Base-by-base conservation (phyloP, 2,113 vertebrate genomes). In the Bostrychus sinensis region DNA sequence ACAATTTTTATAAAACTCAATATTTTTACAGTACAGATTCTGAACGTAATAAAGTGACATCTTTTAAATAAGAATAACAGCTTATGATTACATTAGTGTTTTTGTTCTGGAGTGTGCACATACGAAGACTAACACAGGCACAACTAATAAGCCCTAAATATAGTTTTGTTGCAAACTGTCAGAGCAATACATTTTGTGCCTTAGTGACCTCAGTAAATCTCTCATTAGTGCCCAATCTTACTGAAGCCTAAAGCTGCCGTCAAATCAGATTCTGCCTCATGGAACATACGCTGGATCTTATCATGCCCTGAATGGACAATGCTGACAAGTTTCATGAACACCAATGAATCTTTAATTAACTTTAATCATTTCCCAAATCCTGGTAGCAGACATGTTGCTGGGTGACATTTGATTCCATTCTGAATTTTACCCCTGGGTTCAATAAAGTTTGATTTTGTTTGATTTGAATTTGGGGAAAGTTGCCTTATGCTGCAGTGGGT, bases 181-280 rank as follows among this genome's bases (percentile, higher is more conserved):
- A 28, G 11, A 16, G n/a, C 19, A 23, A 22, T 41, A n/a, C 30
- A 62, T n/a, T 63, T 58, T 41, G 23, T 34, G 45, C 50, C 38
- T 39, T 56, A 39, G 41, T 64, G 43, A 36, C 56, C 13, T 50
- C 20, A n/a, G 48, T 14, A 57, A 17, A 64, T 42, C 17, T 63
- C 36, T 41, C 5, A 51, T 0, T 51, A 55, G 32, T 3, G 30
- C 12, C 53, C 17, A 55, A 55, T 34, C 32, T 55, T 30, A 32
- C 30, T 12, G 9, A 36, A 36, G 53, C 53, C 53, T 36, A 19
- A 55, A 36, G 53, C 53, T 55, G 28, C 30, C 28, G 28, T 55
- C 53, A 55, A 55, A 55, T 55, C 53, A 55, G 53, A 55, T 55
- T 36, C 4, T 34, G 28, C 53, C 17, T 13, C 9, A 32, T 17